A percentile compares a stretch with the other conserved stretches of the same genome.
Evolutionary conservation across 2,888 invertebrate species (phyloP).

Genomic region (Drosophila maculinotata): DNA sequence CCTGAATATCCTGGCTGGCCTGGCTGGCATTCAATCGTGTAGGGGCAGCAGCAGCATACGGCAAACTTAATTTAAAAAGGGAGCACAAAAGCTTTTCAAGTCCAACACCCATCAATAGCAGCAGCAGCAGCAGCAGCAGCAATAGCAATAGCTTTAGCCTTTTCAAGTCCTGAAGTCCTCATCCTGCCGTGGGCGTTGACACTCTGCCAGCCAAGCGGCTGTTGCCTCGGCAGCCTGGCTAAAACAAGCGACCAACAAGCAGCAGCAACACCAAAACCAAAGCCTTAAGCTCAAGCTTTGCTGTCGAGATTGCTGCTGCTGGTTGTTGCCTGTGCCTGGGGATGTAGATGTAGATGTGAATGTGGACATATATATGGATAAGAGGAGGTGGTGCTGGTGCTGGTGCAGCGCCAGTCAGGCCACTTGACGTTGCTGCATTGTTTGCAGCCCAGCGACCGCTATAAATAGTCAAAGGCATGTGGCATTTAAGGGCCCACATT

Average conservation of each 20-base stretch:
- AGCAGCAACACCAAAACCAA: conserved; percentile 19
- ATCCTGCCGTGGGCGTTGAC: conserved; percentile 42
- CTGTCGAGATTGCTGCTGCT: conserved; percentile 17
- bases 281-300: conserved; percentile 34
- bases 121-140: background rate
- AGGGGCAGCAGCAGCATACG: background rate
- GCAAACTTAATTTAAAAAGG: conserved; percentile 22
- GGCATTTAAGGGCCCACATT: conserved; percentile 52
- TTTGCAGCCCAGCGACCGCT: conserved; percentile 73
- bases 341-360: background rate
- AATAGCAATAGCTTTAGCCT: conserved; percentile 2
- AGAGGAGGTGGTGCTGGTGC: background rate
- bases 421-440: conserved; percentile 71
- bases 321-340: background rate
- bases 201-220: conserved; percentile 15
- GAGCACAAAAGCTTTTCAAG: conserved; percentile 22
- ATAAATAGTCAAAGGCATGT: conserved; percentile 73
- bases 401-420: conserved; percentile 27
- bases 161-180: conserved; percentile 33
- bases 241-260: conserved; percentile 35
- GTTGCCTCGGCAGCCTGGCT: conserved; percentile 5
- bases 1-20: background rate
- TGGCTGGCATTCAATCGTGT: too few species aligned
- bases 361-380: background rate
- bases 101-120: conserved; percentile 6